A percentile compares a stretch with the other conserved stretches of the same genome.
phyloP scores from a whole-genome alignment of 2,113 vertebrate species.

The Aphyosemion australe region DNA sequence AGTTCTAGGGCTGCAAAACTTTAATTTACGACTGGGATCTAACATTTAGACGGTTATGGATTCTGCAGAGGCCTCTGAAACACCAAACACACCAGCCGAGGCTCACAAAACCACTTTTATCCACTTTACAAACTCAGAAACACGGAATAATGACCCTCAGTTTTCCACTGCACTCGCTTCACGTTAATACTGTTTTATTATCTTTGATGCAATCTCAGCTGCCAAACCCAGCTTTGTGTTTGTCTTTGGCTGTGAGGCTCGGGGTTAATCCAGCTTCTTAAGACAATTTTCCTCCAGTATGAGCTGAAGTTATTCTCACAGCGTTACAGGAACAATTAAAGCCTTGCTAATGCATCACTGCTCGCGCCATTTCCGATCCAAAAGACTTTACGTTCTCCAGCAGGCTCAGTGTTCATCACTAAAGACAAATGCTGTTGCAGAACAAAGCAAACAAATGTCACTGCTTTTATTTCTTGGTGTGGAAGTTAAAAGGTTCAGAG shows the following conservation, averaged over 20 bases:
- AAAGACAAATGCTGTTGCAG: no score
- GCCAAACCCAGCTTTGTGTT: slow-evolving; percentile 50
- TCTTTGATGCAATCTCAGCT: slow-evolving; percentile 41
- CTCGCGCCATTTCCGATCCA: no score
- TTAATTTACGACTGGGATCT: slow-evolving; percentile 33
- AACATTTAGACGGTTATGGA: slow-evolving; percentile 16
- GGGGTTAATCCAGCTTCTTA: slow-evolving; percentile 32
- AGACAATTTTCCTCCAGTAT: not conserved
- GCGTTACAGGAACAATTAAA: no score
- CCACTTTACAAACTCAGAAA: slow-evolving; percentile 21
- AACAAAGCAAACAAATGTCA: no score
- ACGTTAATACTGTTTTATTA: slow-evolving; percentile 57
- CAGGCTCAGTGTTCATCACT: no score
- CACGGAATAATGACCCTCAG: slow-evolving; percentile 27
- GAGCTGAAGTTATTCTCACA: no score
- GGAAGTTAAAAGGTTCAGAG: no score
- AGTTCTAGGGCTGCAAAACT: slow-evolving; percentile 22
- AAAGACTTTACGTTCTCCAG: no score
- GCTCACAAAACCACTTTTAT: slow-evolving; percentile 36
- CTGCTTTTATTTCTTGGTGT: no score
- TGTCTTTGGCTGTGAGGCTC: slow-evolving; percentile 42
- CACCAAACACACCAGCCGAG: slow-evolving; percentile 39
- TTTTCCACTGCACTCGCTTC: slow-evolving; percentile 29
- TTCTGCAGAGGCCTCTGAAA: slow-evolving; percentile 10
- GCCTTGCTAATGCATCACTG: no score